phyloP scores from a whole-genome alignment of 2,113 vertebrate genomes.

The Melospiza georgiana region DNA sequence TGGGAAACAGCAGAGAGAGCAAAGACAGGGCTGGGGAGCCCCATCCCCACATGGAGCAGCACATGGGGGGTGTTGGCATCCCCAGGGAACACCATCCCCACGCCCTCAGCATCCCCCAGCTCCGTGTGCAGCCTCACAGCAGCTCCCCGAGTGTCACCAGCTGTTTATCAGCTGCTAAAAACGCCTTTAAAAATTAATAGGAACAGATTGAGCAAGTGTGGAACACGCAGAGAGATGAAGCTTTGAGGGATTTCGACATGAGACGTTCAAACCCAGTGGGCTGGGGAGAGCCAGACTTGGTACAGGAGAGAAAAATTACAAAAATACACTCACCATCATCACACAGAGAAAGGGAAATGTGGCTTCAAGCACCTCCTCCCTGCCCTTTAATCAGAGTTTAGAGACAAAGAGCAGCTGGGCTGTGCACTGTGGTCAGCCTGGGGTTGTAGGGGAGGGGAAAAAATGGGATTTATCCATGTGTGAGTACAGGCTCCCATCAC shows the following conservation, averaged over 20 bases:
- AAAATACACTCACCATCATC: neutral
- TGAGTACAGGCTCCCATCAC: neutral
- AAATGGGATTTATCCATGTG: neutral
- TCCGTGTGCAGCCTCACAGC: rapidly evolving
- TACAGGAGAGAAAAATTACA: neutral
- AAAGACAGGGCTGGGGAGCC: neutral
- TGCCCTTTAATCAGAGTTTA: neutral
- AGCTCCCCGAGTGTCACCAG: neutral
- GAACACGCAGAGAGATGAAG: neutral
- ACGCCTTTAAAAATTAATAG: neutral
- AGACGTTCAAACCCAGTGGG: rapidly evolving
- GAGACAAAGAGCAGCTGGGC: neutral
- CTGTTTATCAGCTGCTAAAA: neutral
- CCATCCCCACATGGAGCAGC: too few species aligned
- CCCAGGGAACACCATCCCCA: neutral
- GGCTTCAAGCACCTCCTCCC: neutral
- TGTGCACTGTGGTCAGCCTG: neutral
- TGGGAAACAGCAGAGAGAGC: neutral
- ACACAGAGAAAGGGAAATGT: neutral
- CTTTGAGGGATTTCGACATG: neutral
- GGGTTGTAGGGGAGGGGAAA: neutral
- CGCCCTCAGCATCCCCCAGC: rapidly evolving
- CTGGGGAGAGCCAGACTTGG: neutral
- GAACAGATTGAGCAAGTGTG: neutral
- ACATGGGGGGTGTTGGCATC: rapidly evolving